A percentile compares a stretch with the other conserved stretches of the same genome.
These are phyloP conservation scores for Epizoanthus rinbou DNA, from an alignment of 92 coral and sea anemone genomes.

Conservation along the genomic window DNA sequence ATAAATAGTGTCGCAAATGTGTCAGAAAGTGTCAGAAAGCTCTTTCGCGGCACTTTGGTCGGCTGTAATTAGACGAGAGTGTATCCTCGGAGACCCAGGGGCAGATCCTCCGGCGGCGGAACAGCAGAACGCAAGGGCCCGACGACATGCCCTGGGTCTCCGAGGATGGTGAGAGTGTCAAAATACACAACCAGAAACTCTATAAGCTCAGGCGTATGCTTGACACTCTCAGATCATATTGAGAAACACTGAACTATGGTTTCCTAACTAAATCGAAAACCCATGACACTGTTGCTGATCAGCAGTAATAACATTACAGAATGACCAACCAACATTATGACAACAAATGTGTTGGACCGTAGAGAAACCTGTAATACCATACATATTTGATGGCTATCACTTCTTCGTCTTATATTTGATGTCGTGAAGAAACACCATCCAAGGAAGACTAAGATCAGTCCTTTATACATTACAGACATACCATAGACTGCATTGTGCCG, in stretches of 20 bases:
- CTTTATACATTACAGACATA: not conserved
- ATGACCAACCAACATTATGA: not conserved
- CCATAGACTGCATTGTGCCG: not conserved
- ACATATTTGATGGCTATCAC: slow-evolving; percentile 12
- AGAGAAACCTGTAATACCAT: slow-evolving; percentile 21
- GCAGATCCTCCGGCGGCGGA: too few species aligned
- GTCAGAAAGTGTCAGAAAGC: too few species aligned
- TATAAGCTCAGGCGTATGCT: too few species aligned
- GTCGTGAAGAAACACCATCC: not conserved
- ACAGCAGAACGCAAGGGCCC: too few species aligned
- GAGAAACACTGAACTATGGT: not conserved
- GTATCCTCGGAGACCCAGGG: too few species aligned
- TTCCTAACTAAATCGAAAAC: not conserved
- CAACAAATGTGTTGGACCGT: slow-evolving; percentile 17
- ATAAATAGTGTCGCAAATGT: too few species aligned
- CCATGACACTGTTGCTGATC: not conserved
- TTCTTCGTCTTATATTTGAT: not conserved
- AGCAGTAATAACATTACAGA: not conserved
- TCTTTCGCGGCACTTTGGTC: too few species aligned
- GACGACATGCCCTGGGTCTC: too few species aligned
- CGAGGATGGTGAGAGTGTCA: too few species aligned
- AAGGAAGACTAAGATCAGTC: not conserved
- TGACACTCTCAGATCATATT: too few species aligned
- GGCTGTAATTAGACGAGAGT: too few species aligned
- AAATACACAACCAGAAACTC: too few species aligned